phyloP scores from a whole-genome alignment of 2,113 vertebrate species.

The Tenebrosternarchus preto region DNA sequence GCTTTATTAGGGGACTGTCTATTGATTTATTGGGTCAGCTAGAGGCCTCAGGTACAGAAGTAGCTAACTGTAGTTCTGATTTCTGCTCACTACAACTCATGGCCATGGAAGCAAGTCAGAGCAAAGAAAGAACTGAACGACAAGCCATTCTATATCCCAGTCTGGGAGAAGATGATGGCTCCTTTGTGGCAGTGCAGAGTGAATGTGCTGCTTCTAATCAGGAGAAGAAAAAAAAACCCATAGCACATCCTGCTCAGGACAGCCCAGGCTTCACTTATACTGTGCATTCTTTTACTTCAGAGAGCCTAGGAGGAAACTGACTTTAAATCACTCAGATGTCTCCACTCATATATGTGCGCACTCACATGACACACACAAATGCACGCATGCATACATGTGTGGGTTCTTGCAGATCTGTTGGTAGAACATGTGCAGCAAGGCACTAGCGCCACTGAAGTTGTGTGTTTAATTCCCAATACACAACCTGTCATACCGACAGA shows the following conservation, averaged over 20 bases:
- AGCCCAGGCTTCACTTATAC: background rate
- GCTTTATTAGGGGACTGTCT: too few relatives aligned
- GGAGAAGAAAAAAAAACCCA: background rate
- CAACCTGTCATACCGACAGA: too few relatives aligned
- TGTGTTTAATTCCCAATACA: too few relatives aligned
- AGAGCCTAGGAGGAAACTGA: constrained; percentile 10
- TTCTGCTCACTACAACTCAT: background rate
- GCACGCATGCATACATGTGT: too few relatives aligned
- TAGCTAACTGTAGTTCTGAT: background rate
- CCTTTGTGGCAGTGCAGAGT: background rate
- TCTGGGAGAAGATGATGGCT: background rate
- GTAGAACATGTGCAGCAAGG: too few relatives aligned
- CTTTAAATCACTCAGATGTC: constrained; percentile 9
- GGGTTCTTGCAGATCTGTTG: too few relatives aligned
- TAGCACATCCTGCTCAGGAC: background rate
- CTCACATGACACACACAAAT: too few relatives aligned
- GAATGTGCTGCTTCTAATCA: background rate
- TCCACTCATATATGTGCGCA: too few relatives aligned
- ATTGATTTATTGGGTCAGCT: too few relatives aligned
- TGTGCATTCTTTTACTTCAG: background rate
- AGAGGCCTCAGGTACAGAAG: background rate
- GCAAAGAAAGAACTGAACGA: background rate
- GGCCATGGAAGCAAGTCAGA: background rate
- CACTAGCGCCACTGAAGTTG: too few relatives aligned
- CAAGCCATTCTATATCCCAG: background rate